Percentiles rank a stretch among this genome's conserved stretches.
phyloP scores from a whole-genome alignment of 2,888 invertebrate species.

The Bhutanitis thaidina region DNA sequence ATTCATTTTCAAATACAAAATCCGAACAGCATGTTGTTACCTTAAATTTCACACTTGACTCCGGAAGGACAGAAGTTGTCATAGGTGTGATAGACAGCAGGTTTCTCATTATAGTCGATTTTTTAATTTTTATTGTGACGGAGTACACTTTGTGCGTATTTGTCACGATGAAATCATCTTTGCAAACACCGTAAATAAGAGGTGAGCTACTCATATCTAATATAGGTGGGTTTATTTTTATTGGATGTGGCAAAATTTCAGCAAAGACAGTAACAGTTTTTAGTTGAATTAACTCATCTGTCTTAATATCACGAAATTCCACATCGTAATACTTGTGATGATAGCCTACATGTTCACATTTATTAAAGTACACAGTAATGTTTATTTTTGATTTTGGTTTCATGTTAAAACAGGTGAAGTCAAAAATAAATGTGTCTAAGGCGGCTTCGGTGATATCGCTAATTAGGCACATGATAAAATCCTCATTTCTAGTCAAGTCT shows the following conservation, averaged over 20 bases:
- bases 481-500: slow-evolving; percentile 15
- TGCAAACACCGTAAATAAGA: slow-evolving; percentile 46
- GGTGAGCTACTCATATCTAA: slow-evolving; percentile 55
- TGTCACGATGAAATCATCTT: slow-evolving; percentile 43
- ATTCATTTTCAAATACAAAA: slow-evolving; percentile 21
- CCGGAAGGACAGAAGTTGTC: slow-evolving; percentile 37
- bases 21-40: slow-evolving; percentile 47
- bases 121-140: slow-evolving; percentile 47
- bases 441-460: slow-evolving; percentile 40
- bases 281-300: slow-evolving; percentile 34
- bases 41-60: slow-evolving; percentile 34
- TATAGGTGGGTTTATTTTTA: slow-evolving; percentile 47
- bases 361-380: slow-evolving; percentile 47
- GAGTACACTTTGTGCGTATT: slow-evolving; percentile 48
- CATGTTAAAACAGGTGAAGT: slow-evolving; percentile 42
- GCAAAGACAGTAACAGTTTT: slow-evolving; percentile 50
- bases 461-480: slow-evolving; percentile 35
- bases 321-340: slow-evolving; percentile 57
- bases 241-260: slow-evolving; percentile 55
- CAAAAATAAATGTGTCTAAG: slow-evolving; percentile 51
- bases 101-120: slow-evolving; percentile 53
- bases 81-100: slow-evolving; percentile 50
- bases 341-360: slow-evolving; percentile 50
- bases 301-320: slow-evolving; percentile 39
- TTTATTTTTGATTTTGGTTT: slow-evolving; percentile 34